These are phyloP conservation scores for Squalus acanthias DNA, from an alignment of 2,797 vertebrate genomes.

Conservation along the genomic window DNA sequence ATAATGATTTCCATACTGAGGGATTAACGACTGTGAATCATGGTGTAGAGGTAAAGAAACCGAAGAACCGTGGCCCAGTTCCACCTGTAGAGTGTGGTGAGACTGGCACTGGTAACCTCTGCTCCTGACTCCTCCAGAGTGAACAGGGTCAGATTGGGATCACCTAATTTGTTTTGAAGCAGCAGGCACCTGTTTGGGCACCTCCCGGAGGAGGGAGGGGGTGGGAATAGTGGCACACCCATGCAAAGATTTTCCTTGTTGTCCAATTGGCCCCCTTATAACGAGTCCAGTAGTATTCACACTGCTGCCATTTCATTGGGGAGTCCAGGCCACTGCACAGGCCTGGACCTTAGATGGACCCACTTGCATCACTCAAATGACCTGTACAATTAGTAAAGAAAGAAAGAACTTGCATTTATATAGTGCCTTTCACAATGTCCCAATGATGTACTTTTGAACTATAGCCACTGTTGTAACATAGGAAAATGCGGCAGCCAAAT, in stretches of 20 bases:
- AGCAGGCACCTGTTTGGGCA: not conserved
- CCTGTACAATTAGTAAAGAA: not conserved
- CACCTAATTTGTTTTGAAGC: not conserved
- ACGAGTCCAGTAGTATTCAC: not conserved
- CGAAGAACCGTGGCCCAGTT: not conserved
- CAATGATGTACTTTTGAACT: too few relatives aligned
- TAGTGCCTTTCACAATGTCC: too few relatives aligned
- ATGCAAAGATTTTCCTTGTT: not conserved
- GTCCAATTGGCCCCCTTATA: not conserved
- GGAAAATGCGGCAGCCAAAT: too few relatives aligned
- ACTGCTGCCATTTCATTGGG: not conserved
- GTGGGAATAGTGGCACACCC: not conserved
- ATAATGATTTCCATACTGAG: not conserved
- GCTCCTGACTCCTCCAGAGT: not conserved
- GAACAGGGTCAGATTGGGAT: not conserved
- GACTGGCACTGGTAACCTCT: not conserved
- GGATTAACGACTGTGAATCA: not conserved
- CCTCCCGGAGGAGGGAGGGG: not conserved
- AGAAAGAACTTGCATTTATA: not conserved
- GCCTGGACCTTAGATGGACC: not conserved
- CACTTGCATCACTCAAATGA: not conserved
- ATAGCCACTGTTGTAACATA: too few relatives aligned
- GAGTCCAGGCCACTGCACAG: not conserved
- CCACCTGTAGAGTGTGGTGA: not conserved
- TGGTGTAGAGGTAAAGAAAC: not conserved